Evolutionary conservation across 2,888 invertebrate species (phyloP).

Genomic region (Anoncus sp.): DNA sequence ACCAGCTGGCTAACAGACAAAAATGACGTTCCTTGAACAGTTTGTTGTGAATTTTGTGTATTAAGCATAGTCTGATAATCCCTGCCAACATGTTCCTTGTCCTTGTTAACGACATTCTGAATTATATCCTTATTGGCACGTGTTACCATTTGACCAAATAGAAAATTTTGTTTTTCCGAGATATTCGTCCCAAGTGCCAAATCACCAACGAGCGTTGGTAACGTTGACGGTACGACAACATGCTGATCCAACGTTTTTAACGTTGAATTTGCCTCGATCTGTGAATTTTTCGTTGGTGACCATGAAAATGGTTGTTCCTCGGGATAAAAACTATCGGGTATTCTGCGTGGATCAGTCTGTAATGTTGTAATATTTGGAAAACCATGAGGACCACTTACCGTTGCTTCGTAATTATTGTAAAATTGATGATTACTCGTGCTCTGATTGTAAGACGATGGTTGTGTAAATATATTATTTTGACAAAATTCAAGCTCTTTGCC

Average conservation of each 20-base stretch:
- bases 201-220: slow-evolving; percentile 87
- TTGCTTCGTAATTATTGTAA: slow-evolving; percentile 81
- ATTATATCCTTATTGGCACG: slow-evolving; percentile 63
- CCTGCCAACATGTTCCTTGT: slow-evolving; percentile 75
- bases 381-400: slow-evolving; percentile 72
- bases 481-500: slow-evolving; percentile 82
- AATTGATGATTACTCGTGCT: slow-evolving; percentile 78
- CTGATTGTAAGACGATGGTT: slow-evolving; percentile 80
- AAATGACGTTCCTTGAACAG: slow-evolving; percentile 83
- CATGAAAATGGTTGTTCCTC: slow-evolving; percentile 85
- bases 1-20: slow-evolving; percentile 88
- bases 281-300: slow-evolving; percentile 84
- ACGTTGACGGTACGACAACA: slow-evolving; percentile 83
- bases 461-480: slow-evolving; percentile 81
- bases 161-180: slow-evolving; percentile 79
- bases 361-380: slow-evolving; percentile 79
- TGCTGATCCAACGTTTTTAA: slow-evolving; percentile 78
- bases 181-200: slow-evolving; percentile 84
- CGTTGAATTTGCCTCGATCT: slow-evolving; percentile 78
- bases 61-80: slow-evolving; percentile 78
- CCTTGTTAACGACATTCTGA: slow-evolving; percentile 68
- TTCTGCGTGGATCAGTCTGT: slow-evolving; percentile 77
- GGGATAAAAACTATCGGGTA: slow-evolving; percentile 75
- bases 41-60: slow-evolving; percentile 80
- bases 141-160: slow-evolving; percentile 76